Evolutionary conservation across 2,113 vertebrate species (phyloP).

Genomic region (Himantopus leucocephalus): DNA sequence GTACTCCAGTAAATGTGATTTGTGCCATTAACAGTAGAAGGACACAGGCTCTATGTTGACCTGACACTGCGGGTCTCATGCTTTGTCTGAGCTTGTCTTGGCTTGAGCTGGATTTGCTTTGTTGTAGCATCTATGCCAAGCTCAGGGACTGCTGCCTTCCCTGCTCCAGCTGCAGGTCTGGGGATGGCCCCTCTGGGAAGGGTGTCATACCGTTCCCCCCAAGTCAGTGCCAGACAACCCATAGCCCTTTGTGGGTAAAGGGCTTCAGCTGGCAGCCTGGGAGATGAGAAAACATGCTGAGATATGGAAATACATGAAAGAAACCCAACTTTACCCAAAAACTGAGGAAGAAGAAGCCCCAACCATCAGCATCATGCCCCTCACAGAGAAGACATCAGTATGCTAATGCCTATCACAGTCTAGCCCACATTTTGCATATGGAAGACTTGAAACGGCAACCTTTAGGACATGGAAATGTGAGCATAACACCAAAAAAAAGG

Average conservation of each 20-base stretch:
- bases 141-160: background rate
- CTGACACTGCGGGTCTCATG: background rate
- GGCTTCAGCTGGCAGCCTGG: background rate
- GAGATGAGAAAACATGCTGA: background rate
- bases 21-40: background rate
- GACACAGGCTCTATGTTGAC: background rate
- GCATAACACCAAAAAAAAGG: background rate
- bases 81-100: background rate
- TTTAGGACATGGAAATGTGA: background rate
- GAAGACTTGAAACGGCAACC: background rate
- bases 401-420: background rate
- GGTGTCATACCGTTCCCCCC: too few species aligned
- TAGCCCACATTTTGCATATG: background rate
- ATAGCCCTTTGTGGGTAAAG: background rate
- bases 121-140: background rate
- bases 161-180: background rate
- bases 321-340: background rate
- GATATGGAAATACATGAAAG: background rate
- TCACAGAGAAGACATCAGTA: background rate
- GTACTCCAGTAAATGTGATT: background rate
- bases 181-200: background rate
- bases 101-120: background rate
- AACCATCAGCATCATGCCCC: fast-evolving
- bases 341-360: background rate
- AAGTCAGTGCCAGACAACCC: background rate